Evolutionary conservation across 2,888 invertebrate genomes (phyloP), one percentile per base, ranked within the genome.

Genomic region (Lymantria dispar): DNA sequence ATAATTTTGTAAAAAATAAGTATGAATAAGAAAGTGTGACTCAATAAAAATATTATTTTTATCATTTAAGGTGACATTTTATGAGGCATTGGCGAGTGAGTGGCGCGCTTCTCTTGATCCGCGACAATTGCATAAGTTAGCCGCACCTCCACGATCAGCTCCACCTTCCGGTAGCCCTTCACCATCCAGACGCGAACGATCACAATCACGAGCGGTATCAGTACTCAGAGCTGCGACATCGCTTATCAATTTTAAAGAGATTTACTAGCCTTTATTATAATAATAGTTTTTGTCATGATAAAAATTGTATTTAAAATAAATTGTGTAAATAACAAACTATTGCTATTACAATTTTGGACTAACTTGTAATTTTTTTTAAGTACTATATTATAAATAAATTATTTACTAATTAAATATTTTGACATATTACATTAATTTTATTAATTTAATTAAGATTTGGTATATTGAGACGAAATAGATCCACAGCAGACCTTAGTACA

Each of bases 231-330:
- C 90, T 1, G 91, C 91, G 0, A 65, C 87, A 0, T 89, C 87
- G 0, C 89, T 91, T 33, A 90, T 91, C 7, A 90, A 91, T 52
- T 90, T 91, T 57, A 84, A 91, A 59, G 87, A 90, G 48, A 86
- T 87, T 53, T 90, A 90, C 29, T 42, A 29, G 33, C 8, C 10
- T 1, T 33, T 33, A n/a, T n/a, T n/a, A n/a, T n/a, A n/a, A n/a
- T n/a, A n/a, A n/a, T n/a, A n/a, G n/a, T n/a, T 33, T 7, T 33
- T 33, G 8, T 33, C 33, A 10, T 33, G 9, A 33, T 33, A 22
- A 22, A 22, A 3, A 3, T 22, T 22, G 5, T 22, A 22, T 22
- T 22, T 5, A 22, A 22, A 22, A 22, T 22, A 22, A 22, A 22
- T 5, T 5, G 22, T 22, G 5, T 22, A 22, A 5, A 22, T 22